Evolutionary conservation across 2,888 invertebrate genomes (phyloP).

Genomic region (Polyploca ridens): DNA sequence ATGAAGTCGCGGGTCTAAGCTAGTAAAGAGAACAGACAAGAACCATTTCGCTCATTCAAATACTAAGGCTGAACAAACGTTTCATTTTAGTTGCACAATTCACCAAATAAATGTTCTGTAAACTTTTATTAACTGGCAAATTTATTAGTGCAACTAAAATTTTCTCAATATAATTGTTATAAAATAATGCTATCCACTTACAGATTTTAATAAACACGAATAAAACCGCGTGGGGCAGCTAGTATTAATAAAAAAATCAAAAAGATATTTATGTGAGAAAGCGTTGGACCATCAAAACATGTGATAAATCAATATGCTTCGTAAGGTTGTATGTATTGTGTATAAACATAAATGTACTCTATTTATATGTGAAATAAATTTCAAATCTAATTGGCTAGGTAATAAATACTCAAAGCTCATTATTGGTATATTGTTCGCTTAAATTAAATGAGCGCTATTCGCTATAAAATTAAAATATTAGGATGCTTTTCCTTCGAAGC

Average conservation of each 20-base stretch:
- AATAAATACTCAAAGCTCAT: constrained; percentile 1
- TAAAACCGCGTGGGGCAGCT: neutral
- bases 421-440: neutral
- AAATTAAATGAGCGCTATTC: constrained; percentile 8
- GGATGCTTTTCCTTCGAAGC: neutral
- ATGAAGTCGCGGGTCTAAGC: too few species aligned
- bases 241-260: constrained; percentile 22
- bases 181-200: too few species aligned
- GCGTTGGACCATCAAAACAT: constrained; percentile 55
- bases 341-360: constrained; percentile 20
- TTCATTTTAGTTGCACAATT: too few species aligned
- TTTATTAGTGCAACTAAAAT: neutral
- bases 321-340: constrained; percentile 46
- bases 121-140: neutral
- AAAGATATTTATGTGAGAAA: constrained; percentile 37
- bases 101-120: neutral
- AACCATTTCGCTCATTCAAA: neutral
- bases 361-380: constrained; percentile 14
- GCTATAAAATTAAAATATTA: constrained; percentile 16
- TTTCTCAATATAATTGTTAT: neutral
- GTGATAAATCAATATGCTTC: constrained; percentile 58
- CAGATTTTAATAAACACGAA: too few species aligned
- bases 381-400: constrained; percentile 8
- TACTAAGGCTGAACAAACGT: neutral
- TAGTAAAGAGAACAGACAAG: too few species aligned